These are phyloP conservation scores for Salvelinus fontinalis DNA, from an alignment of 2,113 vertebrate genomes.

Conservation along the genomic window DNA sequence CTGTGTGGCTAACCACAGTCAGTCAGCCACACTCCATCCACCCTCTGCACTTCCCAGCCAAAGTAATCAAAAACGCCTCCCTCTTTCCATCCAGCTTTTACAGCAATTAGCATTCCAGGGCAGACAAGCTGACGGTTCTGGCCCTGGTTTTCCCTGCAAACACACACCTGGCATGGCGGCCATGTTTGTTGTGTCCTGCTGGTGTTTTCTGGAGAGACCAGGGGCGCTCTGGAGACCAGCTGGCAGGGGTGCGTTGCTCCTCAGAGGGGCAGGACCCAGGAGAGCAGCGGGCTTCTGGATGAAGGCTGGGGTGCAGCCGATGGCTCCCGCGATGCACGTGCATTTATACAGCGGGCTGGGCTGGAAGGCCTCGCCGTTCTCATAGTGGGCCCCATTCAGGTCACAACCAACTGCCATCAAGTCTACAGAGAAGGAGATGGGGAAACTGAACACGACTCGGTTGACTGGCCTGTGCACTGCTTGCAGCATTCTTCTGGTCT, in stretches of 20 bases:
- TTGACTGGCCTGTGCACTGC: background rate
- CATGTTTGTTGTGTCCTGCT: constrained; percentile 76
- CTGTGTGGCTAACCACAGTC: constrained; percentile 11
- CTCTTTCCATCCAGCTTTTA: background rate
- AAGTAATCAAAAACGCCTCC: constrained; percentile 4
- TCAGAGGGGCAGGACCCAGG: constrained; percentile 57
- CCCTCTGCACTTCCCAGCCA: background rate
- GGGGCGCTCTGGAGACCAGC: constrained; percentile 62
- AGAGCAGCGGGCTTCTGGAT: constrained; percentile 72
- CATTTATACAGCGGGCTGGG: constrained; percentile 87
- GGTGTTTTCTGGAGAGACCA: constrained; percentile 62
- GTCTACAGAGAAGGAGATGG: constrained; percentile 70
- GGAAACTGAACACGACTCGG: background rate
- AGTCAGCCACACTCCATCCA: constrained; percentile 6
- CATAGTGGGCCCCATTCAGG: constrained; percentile 84
- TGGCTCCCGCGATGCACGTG: constrained; percentile 88
- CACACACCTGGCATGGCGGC: constrained; percentile 84
- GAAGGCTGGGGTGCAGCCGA: constrained; percentile 90
- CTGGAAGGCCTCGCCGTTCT: constrained; percentile 89
- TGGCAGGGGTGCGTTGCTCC: constrained; percentile 53
- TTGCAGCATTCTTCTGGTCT: background rate
- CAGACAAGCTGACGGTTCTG: constrained; percentile 10
- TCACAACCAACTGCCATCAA: constrained; percentile 92
- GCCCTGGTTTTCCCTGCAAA: constrained; percentile 12
- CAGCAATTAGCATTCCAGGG: constrained; percentile 40